These are phyloP conservation scores for Pocota personata DNA, from an alignment of 2,888 invertebrate species.

Conservation along the genomic window DNA sequence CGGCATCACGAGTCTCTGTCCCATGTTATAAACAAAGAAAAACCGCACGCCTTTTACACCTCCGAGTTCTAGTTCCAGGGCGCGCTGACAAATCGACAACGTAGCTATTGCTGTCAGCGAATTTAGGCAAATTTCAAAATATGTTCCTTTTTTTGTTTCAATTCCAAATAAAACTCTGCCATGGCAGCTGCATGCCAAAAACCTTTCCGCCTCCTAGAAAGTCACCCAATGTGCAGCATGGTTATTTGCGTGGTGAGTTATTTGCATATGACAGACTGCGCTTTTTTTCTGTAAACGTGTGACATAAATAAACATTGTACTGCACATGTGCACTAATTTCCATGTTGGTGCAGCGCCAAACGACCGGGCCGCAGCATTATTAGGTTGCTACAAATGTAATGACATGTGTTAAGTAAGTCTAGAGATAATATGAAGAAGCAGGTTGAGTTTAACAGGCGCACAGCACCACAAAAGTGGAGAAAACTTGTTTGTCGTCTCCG, in stretches of 20 bases:
- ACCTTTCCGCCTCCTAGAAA: slow-evolving; percentile 50
- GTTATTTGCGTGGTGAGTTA: slow-evolving; percentile 41
- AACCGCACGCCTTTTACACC: background rate
- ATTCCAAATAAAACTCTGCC: slow-evolving; percentile 7
- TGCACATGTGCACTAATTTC: slow-evolving; percentile 63
- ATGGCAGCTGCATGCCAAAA: slow-evolving; percentile 36
- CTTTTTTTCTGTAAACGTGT: slow-evolving; percentile 23
- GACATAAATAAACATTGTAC: slow-evolving; percentile 66
- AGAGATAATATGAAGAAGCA: slow-evolving; percentile 27
- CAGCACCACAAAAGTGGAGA: slow-evolving; percentile 14
- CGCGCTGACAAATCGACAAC: slow-evolving; percentile 39
- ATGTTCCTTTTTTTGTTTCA: slow-evolving; percentile 29
- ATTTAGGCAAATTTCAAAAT: slow-evolving; percentile 50
- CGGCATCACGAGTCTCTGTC: slow-evolving; percentile 18
- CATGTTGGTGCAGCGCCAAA: slow-evolving; percentile 68
- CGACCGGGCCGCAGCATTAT: slow-evolving; percentile 22
- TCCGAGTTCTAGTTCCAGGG: background rate
- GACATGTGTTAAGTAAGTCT: slow-evolving; percentile 62
- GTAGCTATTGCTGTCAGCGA: slow-evolving; percentile 9
- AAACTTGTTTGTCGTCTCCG: slow-evolving; percentile 49
- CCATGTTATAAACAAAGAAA: slow-evolving; percentile 19
- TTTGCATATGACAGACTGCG: slow-evolving; percentile 59
- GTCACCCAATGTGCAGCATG: background rate
- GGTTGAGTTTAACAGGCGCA: slow-evolving; percentile 30
- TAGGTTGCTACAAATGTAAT: slow-evolving; percentile 54